Conservation (phyloP, 2,797 vertebrate species). For the Cichlasoma orientale region DNA sequence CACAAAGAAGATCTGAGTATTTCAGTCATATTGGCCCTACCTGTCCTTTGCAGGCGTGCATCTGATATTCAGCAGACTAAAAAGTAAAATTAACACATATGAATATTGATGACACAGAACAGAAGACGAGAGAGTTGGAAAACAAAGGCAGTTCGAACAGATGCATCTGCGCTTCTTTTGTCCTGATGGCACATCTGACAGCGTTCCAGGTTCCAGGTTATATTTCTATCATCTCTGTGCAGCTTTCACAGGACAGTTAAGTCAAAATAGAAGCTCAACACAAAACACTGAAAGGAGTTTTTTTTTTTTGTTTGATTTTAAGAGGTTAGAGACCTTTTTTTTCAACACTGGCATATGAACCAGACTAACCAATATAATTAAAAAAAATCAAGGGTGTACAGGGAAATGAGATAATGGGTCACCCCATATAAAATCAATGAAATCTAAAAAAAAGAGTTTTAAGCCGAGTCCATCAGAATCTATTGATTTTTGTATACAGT, state of each 20-base stretch:
- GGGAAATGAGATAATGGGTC: too few species aligned
- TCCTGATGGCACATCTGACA: conserved; percentile 1
- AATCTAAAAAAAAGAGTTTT: too few species aligned
- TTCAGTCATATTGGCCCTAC: not conserved
- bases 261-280: not conserved
- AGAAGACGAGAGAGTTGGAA: conserved; percentile 1
- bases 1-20: not conserved
- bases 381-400: not conserved
- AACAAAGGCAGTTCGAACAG: conserved; percentile 5
- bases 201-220: not conserved
- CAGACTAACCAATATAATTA: not conserved
- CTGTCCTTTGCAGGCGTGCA: not conserved
- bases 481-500: too few species aligned
- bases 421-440: too few species aligned
- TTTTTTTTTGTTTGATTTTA: too few species aligned
- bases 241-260: not conserved
- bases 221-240: not conserved
- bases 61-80: conserved; percentile 6
- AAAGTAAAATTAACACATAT: not conserved
- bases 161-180: conserved; percentile 21
- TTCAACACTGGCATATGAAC: too few species aligned
- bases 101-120: conserved; percentile 16
- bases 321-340: too few species aligned
- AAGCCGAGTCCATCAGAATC: too few species aligned
- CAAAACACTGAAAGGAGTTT: not conserved